Percentiles rank a stretch among this genome's conserved stretches.
phyloP scores from a whole-genome alignment of 1,140 invertebrate species.

The Homalodisca vitripennis region DNA sequence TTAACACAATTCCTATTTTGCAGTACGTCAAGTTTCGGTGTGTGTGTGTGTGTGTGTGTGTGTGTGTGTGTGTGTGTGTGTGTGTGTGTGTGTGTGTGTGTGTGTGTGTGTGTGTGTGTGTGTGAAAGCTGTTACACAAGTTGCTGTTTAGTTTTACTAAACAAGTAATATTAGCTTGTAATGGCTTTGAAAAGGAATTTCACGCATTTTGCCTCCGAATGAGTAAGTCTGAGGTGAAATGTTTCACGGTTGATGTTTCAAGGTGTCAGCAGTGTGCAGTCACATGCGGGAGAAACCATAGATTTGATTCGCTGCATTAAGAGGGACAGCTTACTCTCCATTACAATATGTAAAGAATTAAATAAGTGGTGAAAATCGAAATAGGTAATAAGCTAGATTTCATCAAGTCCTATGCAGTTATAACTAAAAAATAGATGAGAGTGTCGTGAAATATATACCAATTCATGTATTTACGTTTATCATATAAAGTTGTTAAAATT shows the following conservation, averaged over 20 bases:
- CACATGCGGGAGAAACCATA: neutral
- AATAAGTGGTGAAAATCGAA: neutral
- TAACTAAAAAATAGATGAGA: neutral
- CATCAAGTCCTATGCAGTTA: neutral
- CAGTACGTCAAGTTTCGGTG: too few species aligned
- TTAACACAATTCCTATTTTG: too few species aligned
- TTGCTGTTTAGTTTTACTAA: too few species aligned
- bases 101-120: too few species aligned
- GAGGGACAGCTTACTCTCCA: neutral
- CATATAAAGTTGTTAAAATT: too few species aligned
- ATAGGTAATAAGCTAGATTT: neutral
- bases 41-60: too few species aligned
- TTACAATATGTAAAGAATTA: neutral
- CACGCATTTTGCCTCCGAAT: neutral
- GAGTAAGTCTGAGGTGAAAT: neutral
- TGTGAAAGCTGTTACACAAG: neutral
- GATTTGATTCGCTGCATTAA: neutral
- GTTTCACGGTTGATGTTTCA: neutral
- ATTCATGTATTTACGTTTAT: too few species aligned
- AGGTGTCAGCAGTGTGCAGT: neutral
- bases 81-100: too few species aligned
- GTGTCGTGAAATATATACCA: too few species aligned
- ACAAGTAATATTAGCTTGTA: neutral
- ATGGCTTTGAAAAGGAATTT: neutral
- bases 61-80: too few species aligned